These are phyloP conservation scores for Apoda limacodes DNA, from an alignment of 2,888 invertebrate genomes.

Conservation along the genomic window DNA sequence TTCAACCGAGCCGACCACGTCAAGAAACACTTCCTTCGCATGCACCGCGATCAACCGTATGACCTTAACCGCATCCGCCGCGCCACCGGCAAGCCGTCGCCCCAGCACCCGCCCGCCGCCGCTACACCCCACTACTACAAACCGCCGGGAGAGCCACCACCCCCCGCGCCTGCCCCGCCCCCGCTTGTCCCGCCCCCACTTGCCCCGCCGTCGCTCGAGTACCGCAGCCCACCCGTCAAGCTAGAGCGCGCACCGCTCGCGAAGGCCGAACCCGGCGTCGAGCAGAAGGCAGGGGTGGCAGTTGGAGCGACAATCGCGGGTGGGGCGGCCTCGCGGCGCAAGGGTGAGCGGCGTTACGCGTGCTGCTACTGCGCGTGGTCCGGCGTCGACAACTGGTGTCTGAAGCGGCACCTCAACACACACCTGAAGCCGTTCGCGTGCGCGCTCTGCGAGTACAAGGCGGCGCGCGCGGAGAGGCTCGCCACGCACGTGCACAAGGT, in stretches of 20 bases:
- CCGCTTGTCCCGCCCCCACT: conserved; percentile 21
- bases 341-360: conserved; percentile 80
- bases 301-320: conserved; percentile 26
- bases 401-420: conserved; percentile 92
- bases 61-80: conserved; percentile 85
- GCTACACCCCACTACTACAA: conserved; percentile 14
- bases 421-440: conserved; percentile 94
- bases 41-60: conserved; percentile 92
- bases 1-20: conserved; percentile 96
- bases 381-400: conserved; percentile 94
- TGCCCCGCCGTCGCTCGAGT: conserved; percentile 22
- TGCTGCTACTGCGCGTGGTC: conserved; percentile 95
- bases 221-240: conserved; percentile 35
- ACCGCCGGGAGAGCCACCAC: conserved; percentile 26
- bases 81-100: conserved; percentile 70
- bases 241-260: conserved; percentile 47
- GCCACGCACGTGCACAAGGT: conserved; percentile 92
- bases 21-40: conserved; percentile 91
- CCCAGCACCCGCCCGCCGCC: conserved; percentile 26
- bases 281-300: conserved; percentile 25
- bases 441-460: conserved; percentile 92
- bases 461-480: conserved; percentile 89
- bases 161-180: conserved; percentile 24
- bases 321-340: conserved; percentile 29
- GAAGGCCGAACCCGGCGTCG: conserved; percentile 34